Percentiles rank a stretch among this genome's conserved stretches.
Conservation (phyloP, 2,888 invertebrate genomes). For the Platycnemis pennipes region DNA sequence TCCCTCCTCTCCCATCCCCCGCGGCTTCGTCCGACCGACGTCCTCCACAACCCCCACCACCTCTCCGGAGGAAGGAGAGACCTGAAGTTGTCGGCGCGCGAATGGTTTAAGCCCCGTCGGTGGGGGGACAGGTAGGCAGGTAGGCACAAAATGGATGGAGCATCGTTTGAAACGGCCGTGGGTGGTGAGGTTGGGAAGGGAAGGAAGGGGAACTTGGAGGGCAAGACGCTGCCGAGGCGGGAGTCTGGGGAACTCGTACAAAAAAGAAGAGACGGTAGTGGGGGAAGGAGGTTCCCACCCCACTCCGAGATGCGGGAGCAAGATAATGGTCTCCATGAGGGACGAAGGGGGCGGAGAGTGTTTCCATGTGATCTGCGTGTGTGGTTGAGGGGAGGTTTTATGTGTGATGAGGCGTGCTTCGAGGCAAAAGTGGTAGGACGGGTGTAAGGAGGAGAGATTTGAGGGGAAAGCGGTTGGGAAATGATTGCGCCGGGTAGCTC, state of each 20-base stretch:
- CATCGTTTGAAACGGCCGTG: background rate
- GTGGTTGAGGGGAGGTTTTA: background rate
- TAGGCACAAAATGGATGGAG: constrained; percentile 29
- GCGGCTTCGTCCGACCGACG: background rate
- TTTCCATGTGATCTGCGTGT: background rate
- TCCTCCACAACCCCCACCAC: background rate
- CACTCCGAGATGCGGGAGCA: background rate
- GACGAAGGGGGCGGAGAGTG: background rate
- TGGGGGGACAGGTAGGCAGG: constrained; percentile 43
- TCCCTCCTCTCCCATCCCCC: background rate
- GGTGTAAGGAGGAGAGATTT: background rate
- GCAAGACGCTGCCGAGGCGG: background rate
- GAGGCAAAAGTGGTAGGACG: constrained; percentile 30
- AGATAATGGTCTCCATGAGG: background rate
- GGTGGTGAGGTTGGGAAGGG: background rate
- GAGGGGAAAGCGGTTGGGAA: constrained; percentile 14
- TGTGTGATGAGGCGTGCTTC: background rate
- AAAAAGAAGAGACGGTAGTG: background rate
- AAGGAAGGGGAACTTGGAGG: background rate
- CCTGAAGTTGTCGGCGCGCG: constrained; percentile 28
- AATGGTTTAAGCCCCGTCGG: constrained; percentile 22
- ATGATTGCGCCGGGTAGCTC: constrained; percentile 30
- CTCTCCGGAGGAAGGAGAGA: background rate
- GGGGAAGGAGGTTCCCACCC: background rate
- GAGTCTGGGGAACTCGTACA: background rate